Evolutionary conservation across 2,888 invertebrate species (phyloP), one percentile per base, ranked within the genome.

Genomic region (Noctuana brunneofusca): DNA sequence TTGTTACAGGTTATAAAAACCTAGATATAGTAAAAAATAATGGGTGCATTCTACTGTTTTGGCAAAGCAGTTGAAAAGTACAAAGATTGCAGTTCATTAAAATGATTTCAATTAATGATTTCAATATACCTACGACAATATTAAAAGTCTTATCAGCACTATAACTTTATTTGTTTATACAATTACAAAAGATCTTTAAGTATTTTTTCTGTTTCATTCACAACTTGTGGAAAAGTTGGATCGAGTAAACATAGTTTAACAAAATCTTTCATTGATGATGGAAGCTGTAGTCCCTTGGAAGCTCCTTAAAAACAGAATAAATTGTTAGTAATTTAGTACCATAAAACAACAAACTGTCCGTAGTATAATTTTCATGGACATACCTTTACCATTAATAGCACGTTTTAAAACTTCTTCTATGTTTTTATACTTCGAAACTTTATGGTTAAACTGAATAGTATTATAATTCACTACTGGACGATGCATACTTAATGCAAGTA

Each of bases 191-290:
- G 14, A 1, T 70, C 64, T 35, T 75, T 65, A 0, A 88, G 35
- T 50, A 83, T 69, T 64, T 79, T 76, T 66, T 84, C 79, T n/a
- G 81, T 79, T 73, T 85, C 79, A 38, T 66, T 50, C 8, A 90
- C 75, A 3, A 83, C 32, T 66, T 79, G 68, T 0, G 84, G 83
- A 68, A 89, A 88, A 1, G 65, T 68, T n/a, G 90, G 90, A 68
- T 90, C 90, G 16, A 89, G 58, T 20, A 90, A 65, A 68, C 88
- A 87, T 5, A 88, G 41, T 67, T 81, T 87, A 1, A 88, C 71
- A 66, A 89, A 89, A 64, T 79, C 77, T 2, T 62, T 71, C 48
- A 78, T 83, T 2, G 75, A 68, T 14, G 65, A 35, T 9, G 86
- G 83, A n/a, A 80, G 52, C 5, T 64, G 54, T 1, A 49, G 2